phyloP scores from a whole-genome alignment of 2,797 vertebrate species.

The Myotis daubentonii region DNA sequence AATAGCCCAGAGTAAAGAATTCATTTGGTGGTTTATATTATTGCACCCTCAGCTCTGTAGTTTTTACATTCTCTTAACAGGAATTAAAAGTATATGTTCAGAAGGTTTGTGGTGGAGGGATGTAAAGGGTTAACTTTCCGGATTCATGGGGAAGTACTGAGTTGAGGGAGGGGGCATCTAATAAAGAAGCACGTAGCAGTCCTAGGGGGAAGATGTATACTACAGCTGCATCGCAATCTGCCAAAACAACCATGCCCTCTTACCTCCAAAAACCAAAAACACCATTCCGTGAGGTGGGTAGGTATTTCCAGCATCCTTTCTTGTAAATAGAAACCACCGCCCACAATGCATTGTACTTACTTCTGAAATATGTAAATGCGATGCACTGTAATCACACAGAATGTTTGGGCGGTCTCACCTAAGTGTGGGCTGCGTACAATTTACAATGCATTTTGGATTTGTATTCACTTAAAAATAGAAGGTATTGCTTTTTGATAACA shows the following conservation, averaged over 20 bases:
- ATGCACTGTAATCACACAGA: slow-evolving; percentile 28
- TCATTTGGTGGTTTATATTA: not conserved
- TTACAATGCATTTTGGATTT: slow-evolving; percentile 60
- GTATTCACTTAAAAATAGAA: slow-evolving; percentile 62
- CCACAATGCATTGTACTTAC: slow-evolving; percentile 25
- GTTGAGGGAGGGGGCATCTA: not conserved
- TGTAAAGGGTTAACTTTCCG: slow-evolving; percentile 1
- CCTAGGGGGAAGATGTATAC: not conserved
- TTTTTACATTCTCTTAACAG: not conserved
- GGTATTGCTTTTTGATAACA: slow-evolving; percentile 72
- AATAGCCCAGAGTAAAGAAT: slow-evolving; percentile 57
- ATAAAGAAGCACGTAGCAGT: slow-evolving; percentile 60
- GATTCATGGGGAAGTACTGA: not conserved
- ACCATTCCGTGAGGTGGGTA: not conserved
- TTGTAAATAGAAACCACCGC: slow-evolving; percentile 49
- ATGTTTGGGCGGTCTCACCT: slow-evolving; percentile 36
- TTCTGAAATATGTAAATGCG: slow-evolving; percentile 6
- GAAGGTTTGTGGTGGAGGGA: not conserved
- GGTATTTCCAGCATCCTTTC: slow-evolving; percentile 53
- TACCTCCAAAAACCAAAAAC: not conserved
- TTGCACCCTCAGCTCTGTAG: not conserved
- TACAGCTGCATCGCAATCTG: slow-evolving; percentile 16
- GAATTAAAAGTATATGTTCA: not conserved
- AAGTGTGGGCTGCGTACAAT: not conserved
- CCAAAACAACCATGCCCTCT: slow-evolving; percentile 16